Base-by-base conservation (phyloP, 2,888 invertebrate genomes). In the Cotesia congregata region DNA sequence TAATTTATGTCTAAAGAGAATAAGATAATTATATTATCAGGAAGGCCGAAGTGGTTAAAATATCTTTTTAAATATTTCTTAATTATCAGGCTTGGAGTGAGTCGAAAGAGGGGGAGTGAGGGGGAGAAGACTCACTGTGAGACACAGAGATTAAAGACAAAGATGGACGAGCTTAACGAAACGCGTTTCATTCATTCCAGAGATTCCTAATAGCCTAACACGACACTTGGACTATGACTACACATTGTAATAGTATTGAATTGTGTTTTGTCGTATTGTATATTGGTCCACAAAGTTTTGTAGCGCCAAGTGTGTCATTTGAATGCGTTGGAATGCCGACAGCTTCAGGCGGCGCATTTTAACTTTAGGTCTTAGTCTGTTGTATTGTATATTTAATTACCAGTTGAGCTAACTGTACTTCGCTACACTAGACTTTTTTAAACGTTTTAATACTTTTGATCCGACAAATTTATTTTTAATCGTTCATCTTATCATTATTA, bases 291-390 rank as follows among this genome's bases (percentile, higher is more conserved):
- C 15, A 15, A 50, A 50, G 50, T 50, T 50, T 30, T 59, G 50
- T 50, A 68, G 38, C 68, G 67, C 67, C 67, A 30, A 73, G 62
- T 76, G 78, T 82, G 82, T 83, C 82, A 82, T 84, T 84, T 83
- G 82, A 84, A 84, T 80, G 82, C 83, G 77, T 77, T 80, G 83
- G 85, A 84, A 85, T 85, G 83, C 82, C 79, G 80, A 75, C 76
- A 50, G 12, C 50, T 80, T 77, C 79, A 72, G 82, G 78, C 82
- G 83, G 80, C 81, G 79, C 82, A 82, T 80, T 81, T 82, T 80
- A 82, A 82, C 82, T 82, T 77, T 80, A 80, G 84, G 83, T 83
- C 50, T 7, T 50, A 50, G 30, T 30, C 12, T 12, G 50, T 30
- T 30, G 30, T 30, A 50, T 50, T 50, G 50, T 50, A 50, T 50